Conservation (phyloP, 2,797 vertebrate genomes). For the Tinamus major region DNA sequence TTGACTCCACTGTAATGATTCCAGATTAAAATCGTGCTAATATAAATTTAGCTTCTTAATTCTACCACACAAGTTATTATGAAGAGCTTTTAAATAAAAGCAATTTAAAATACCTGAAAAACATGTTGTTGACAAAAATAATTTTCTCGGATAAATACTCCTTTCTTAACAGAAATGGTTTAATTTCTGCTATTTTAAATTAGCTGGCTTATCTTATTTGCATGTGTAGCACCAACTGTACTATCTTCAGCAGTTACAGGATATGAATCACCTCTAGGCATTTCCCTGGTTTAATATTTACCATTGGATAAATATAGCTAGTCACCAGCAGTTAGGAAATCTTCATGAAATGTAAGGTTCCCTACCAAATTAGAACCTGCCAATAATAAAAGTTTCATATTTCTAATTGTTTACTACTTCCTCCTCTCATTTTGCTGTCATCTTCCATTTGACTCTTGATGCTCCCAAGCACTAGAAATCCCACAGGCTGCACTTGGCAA, state of each 20-base stretch:
- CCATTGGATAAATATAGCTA: slow-evolving; percentile 78
- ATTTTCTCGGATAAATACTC: slow-evolving; percentile 1
- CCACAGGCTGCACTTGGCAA: slow-evolving; percentile 12
- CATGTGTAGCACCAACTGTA: slow-evolving; percentile 69
- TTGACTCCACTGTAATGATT: background rate
- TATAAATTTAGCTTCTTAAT: background rate
- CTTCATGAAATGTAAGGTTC: slow-evolving; percentile 59
- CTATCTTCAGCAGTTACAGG: slow-evolving; percentile 81
- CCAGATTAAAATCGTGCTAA: background rate
- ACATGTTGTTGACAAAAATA: slow-evolving; percentile 25
- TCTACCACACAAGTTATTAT: background rate
- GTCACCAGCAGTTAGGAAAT: slow-evolving; percentile 65
- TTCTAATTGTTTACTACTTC: slow-evolving; percentile 45
- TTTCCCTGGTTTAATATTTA: slow-evolving; percentile 83
- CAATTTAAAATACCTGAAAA: slow-evolving; percentile 7
- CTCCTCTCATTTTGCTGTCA: background rate
- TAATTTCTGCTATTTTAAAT: slow-evolving; percentile 67
- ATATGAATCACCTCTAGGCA: slow-evolving; percentile 82
- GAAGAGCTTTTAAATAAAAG: background rate
- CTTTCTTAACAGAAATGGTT: slow-evolving; percentile 57
- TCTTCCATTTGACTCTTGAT: slow-evolving; percentile 17
- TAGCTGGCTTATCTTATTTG: slow-evolving; percentile 66
- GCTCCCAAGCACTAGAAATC: slow-evolving; percentile 21
- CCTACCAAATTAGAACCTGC: slow-evolving; percentile 56
- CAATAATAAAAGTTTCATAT: slow-evolving; percentile 18